Conservation (phyloP, 2,888 invertebrate species). For the Xylota sylvarum region DNA sequence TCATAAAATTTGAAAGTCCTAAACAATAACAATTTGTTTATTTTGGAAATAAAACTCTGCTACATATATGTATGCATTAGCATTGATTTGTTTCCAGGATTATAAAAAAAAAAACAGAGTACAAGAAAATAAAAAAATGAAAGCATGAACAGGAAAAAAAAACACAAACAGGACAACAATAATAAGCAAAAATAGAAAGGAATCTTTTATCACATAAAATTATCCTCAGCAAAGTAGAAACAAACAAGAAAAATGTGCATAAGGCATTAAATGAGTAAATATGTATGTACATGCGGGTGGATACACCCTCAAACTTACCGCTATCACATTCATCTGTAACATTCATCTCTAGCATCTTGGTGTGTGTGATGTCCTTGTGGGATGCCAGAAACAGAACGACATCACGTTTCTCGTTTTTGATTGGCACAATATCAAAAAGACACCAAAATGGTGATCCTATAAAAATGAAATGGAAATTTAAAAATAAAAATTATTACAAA, state of each 20-base stretch:
- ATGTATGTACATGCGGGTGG: background rate
- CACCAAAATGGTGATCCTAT: conserved; percentile 97
- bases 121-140: background rate
- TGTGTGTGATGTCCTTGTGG: conserved; percentile 97
- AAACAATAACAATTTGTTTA: conserved; percentile 6
- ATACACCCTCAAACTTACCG: conserved; percentile 88
- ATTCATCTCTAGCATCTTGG: conserved; percentile 94
- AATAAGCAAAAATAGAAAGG: background rate
- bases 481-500: background rate
- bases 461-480: conserved; percentile 78
- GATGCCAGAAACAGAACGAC: conserved; percentile 98
- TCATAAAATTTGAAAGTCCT: background rate
- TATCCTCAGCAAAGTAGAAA: background rate
- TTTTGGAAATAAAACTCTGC: conserved; percentile 4
- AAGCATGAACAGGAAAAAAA: conserved; percentile 4
- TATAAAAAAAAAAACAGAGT: background rate
- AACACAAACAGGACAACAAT: conserved; percentile 7
- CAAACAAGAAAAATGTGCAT: background rate
- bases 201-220: background rate
- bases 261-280: conserved; percentile 15
- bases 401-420: conserved; percentile 99
- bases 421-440: conserved; percentile 98
- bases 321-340: conserved; percentile 94
- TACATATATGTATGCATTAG: background rate
- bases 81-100: conserved; percentile 48